Evolutionary conservation across 2,888 invertebrate genomes (phyloP).

Genomic region (Lasiommata megera): DNA sequence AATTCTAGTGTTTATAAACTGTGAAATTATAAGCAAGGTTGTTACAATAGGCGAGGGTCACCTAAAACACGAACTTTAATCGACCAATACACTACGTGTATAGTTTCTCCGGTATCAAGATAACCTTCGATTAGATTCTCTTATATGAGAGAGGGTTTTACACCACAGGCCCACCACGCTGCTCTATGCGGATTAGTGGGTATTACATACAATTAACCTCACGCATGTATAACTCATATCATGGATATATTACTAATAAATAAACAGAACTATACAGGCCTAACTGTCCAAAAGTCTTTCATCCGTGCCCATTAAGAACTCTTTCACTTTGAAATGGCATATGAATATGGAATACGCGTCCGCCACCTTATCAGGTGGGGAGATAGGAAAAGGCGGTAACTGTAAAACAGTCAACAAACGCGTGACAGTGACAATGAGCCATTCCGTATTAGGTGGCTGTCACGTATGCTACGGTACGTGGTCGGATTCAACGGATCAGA

Average conservation of each 20-base stretch:
- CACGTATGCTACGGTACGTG: constrained; percentile 67
- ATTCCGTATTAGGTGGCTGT: constrained; percentile 61
- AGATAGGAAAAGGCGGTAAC: constrained; percentile 64
- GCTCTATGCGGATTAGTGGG: too few relatives aligned
- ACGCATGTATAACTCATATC: too few relatives aligned
- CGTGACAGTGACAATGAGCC: constrained; percentile 71
- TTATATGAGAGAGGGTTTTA: too few relatives aligned
- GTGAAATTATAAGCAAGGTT: too few relatives aligned
- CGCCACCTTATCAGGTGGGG: constrained; percentile 53
- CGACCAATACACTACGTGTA: too few relatives aligned
- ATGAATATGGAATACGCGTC: constrained; percentile 70
- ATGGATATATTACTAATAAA: background rate
- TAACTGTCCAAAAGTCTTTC: constrained; percentile 3
- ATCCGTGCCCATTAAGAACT: constrained; percentile 37
- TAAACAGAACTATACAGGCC: background rate
- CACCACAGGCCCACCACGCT: too few relatives aligned
- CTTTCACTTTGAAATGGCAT: constrained; percentile 56
- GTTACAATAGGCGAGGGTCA: too few relatives aligned
- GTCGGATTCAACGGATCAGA: constrained; percentile 46
- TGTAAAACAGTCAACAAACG: constrained; percentile 71
- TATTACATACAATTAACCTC: too few relatives aligned
- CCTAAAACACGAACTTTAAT: too few relatives aligned
- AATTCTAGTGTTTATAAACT: too few relatives aligned
- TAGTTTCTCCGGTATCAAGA: too few relatives aligned
- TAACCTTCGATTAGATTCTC: too few relatives aligned